Conservation (phyloP, 2,888 invertebrate genomes). For the Yponomeuta malinellus region DNA sequence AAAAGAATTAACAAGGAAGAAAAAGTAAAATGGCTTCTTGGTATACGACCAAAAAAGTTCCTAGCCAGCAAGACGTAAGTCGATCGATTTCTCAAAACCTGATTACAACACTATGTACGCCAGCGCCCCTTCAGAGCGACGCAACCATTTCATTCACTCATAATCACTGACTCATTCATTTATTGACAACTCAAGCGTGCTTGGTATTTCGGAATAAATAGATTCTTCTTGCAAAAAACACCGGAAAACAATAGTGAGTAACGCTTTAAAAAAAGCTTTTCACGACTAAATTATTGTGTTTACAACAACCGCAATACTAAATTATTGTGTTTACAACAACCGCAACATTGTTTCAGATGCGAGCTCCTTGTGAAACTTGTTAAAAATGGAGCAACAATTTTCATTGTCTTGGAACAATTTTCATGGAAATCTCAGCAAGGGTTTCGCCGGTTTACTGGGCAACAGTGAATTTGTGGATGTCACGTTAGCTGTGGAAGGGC, state of each 20-base stretch:
- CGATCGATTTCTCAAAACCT: background rate
- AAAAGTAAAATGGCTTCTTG: too few species aligned
- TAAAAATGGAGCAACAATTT: constrained; percentile 79
- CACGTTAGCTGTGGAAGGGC: constrained; percentile 78
- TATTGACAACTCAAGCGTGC: constrained; percentile 5
- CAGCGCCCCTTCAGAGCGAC: background rate
- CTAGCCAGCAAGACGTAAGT: background rate
- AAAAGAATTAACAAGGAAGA: too few species aligned
- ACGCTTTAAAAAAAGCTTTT: background rate
- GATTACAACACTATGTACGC: background rate
- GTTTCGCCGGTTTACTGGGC: constrained; percentile 77
- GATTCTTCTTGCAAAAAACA: constrained; percentile 7
- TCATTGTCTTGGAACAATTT: constrained; percentile 85
- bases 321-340: background rate
- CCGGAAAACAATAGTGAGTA: constrained; percentile 11
- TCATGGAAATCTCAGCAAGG: constrained; percentile 81
- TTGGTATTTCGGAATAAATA: constrained; percentile 2
- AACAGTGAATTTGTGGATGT: constrained; percentile 78
- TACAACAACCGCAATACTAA: background rate
- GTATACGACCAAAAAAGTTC: too few species aligned
- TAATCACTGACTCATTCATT: background rate
- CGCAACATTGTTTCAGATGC: constrained; percentile 37
- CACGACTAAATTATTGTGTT: background rate
- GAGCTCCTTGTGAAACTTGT: constrained; percentile 22
- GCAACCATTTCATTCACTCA: too few species aligned